These are phyloP conservation scores for Ethmia dodecea DNA, from an alignment of 2,888 invertebrate genomes.

Conservation along the genomic window DNA sequence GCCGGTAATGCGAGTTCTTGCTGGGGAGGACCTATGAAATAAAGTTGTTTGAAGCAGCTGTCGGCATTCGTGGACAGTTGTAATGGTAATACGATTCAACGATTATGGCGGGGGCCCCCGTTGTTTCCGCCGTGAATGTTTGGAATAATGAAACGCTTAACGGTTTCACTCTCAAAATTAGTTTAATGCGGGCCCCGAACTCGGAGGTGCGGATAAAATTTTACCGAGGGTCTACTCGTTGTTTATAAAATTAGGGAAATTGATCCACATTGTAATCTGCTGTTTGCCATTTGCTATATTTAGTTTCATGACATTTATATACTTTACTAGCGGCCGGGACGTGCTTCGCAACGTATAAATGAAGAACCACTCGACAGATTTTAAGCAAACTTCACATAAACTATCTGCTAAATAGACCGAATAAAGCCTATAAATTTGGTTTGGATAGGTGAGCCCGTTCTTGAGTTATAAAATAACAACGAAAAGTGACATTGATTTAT, in stretches of 20 bases:
- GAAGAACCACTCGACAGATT: no score
- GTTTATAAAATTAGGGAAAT: slow-evolving; percentile 12
- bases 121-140: slow-evolving; percentile 32
- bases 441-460: no score
- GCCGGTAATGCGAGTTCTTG: slow-evolving; percentile 13
- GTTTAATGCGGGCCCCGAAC: slow-evolving; percentile 38
- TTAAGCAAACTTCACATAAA: no score
- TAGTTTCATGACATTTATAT: no score
- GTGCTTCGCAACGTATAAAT: no score
- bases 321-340: no score
- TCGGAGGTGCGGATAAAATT: slow-evolving; percentile 13
- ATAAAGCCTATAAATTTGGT: no score
- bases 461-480: no score
- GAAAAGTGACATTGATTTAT: no score
- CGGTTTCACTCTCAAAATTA: slow-evolving; percentile 58
- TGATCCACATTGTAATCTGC: no score
- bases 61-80: slow-evolving; percentile 67
- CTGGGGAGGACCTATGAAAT: slow-evolving; percentile 43
- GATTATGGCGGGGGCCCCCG: slow-evolving; percentile 60
- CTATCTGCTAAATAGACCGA: no score
- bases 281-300: no score
- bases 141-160: slow-evolving; percentile 68
- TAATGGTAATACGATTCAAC: slow-evolving; percentile 74
- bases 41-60: slow-evolving; percentile 71
- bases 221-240: slow-evolving; percentile 9